A percentile compares a stretch with the other conserved stretches of the same genome.
Conservation (phyloP, 2,888 invertebrate genomes). For the Tribolium freemani region DNA sequence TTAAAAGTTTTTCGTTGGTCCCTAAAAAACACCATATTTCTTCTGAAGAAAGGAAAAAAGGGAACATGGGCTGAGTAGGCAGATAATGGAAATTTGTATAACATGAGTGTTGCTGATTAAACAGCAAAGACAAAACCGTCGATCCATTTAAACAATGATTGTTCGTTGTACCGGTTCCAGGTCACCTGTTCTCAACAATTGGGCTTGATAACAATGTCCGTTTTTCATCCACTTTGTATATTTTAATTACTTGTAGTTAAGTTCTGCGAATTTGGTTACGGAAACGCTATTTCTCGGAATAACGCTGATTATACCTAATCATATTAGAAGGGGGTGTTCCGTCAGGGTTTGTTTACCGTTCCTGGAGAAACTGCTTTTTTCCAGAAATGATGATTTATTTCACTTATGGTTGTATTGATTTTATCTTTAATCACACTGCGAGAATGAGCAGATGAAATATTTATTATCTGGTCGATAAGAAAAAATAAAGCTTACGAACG, state of each 20-base stretch:
- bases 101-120: neutral
- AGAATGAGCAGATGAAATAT: no score
- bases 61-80: no score
- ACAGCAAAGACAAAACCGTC: neutral
- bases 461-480: no score
- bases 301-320: constrained; percentile 16
- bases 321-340: neutral
- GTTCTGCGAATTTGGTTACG: constrained; percentile 1
- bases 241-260: constrained; percentile 30
- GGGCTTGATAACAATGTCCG: neutral
- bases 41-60: no score
- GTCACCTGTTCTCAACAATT: constrained; percentile 10
- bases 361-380: neutral
- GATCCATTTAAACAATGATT: neutral
- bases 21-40: no score
- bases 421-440: neutral
- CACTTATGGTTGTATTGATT: neutral
- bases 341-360: neutral
- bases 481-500: no score
- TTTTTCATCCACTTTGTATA: constrained; percentile 13
- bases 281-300: constrained; percentile 6
- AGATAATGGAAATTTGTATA: no score
- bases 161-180: constrained; percentile 14
- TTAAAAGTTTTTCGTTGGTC: no score
- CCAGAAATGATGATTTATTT: neutral